Evolutionary conservation across 2,797 vertebrate genomes (phyloP).

Genomic region (Argya squamiceps): DNA sequence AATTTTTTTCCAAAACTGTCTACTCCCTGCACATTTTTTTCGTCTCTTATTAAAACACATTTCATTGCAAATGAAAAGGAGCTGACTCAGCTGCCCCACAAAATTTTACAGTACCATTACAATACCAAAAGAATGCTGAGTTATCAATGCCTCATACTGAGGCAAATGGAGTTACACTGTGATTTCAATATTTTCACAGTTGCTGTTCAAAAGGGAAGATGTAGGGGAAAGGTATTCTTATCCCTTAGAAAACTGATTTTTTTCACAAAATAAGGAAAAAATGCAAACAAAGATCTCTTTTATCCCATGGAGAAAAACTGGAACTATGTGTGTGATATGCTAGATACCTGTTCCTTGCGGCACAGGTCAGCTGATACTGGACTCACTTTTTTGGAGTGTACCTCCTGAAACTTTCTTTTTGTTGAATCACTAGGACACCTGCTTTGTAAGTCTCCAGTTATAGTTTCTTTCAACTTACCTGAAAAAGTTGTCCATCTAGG

Average conservation of each 20-base stretch:
- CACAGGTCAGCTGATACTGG: neutral
- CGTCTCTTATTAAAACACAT: neutral
- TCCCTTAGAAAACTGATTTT: neutral
- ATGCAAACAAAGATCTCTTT: fast-evolving
- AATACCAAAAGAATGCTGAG: neutral
- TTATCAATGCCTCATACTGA: neutral
- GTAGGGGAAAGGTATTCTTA: fast-evolving
- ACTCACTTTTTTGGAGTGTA: neutral
- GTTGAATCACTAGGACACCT: neutral
- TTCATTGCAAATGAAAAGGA: neutral
- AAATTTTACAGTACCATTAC: fast-evolving
- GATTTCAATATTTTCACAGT: neutral
- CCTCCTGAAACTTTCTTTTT: neutral
- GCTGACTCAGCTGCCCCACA: neutral
- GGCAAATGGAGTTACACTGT: neutral
- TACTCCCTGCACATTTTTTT: neutral
- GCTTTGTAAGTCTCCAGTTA: neutral
- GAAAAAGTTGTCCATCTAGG: neutral
- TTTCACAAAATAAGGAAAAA: neutral
- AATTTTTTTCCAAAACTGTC: neutral
- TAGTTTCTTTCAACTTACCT: neutral
- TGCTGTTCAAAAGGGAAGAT: neutral
- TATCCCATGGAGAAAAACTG: neutral
- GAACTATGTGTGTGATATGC: fast-evolving
- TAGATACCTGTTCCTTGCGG: neutral